Evolutionary conservation across 2,888 invertebrate genomes (phyloP).

Genomic region (Athalia cordata): DNA sequence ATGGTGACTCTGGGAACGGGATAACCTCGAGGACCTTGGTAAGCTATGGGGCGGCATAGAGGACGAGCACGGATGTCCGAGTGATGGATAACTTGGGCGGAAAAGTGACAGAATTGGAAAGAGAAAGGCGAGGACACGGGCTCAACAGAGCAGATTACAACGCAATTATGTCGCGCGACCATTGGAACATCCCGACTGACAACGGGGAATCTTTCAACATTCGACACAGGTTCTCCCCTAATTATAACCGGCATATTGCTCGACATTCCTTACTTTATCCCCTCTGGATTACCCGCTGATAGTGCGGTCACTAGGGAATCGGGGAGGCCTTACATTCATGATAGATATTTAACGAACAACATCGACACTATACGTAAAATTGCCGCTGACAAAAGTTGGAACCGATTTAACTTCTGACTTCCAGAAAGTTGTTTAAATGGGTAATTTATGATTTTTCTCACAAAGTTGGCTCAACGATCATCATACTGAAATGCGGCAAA

Average conservation of each 20-base stretch:
- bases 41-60: conserved; percentile 7
- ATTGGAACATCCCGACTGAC: conserved; percentile 44
- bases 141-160: conserved; percentile 42
- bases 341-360: conserved; percentile 16
- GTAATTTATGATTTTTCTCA: too few relatives aligned
- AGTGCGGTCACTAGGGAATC: conserved; percentile 38
- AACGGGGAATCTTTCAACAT: conserved; percentile 43
- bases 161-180: conserved; percentile 44
- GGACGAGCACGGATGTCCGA: conserved; percentile 18
- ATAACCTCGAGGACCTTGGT: conserved; percentile 17
- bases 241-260: conserved; percentile 40
- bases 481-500: too few relatives aligned
- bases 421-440: too few relatives aligned
- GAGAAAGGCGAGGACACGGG: conserved; percentile 36
- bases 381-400: too few relatives aligned
- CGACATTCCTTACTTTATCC: conserved; percentile 33
- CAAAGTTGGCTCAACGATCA: too few relatives aligned
- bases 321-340: conserved; percentile 30
- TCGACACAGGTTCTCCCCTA: conserved; percentile 44
- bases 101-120: conserved; percentile 43
- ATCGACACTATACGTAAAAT: too few relatives aligned
- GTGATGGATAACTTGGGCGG: conserved; percentile 45
- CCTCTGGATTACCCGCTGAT: conserved; percentile 41
- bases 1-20: conserved; percentile 6
- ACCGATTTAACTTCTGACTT: too few relatives aligned